phyloP scores from a whole-genome alignment of 2,113 vertebrate genomes.

The Calypte anna region DNA sequence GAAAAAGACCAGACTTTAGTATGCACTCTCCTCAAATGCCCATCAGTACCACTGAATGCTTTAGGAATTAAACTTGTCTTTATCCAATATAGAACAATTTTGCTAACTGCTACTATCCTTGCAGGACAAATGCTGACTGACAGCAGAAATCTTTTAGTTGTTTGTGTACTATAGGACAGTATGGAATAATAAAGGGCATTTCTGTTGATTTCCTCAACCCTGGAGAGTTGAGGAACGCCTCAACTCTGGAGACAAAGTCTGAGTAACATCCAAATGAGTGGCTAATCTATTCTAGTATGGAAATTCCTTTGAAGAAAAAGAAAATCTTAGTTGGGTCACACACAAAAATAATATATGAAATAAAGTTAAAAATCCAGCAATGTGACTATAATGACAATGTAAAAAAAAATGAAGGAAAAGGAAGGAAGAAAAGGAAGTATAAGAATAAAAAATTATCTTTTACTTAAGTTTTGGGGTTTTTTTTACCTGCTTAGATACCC shows the following conservation, averaged over 20 bases:
- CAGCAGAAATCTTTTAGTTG: background rate
- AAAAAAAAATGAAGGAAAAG: background rate
- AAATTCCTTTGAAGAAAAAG: background rate
- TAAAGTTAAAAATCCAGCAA: background rate
- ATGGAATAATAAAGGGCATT: background rate
- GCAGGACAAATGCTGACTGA: background rate
- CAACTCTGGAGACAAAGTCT: background rate
- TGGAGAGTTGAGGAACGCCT: background rate
- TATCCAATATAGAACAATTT: background rate
- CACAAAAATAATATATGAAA: background rate
- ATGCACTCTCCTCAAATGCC: background rate
- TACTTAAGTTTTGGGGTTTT: no score
- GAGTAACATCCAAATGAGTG: background rate
- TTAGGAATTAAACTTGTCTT: background rate
- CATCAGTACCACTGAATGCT: background rate
- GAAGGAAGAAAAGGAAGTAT: background rate
- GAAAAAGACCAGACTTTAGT: constrained; percentile 4
- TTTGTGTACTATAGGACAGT: background rate
- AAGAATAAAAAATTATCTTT: background rate
- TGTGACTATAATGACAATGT: background rate
- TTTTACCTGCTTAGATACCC: background rate
- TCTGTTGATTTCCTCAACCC: background rate
- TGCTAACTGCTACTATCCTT: background rate
- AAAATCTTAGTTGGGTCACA: fast-evolving
- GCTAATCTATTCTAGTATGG: background rate